Conservation (phyloP, 2,888 invertebrate species). For the Hoplodrina ambigua region DNA sequence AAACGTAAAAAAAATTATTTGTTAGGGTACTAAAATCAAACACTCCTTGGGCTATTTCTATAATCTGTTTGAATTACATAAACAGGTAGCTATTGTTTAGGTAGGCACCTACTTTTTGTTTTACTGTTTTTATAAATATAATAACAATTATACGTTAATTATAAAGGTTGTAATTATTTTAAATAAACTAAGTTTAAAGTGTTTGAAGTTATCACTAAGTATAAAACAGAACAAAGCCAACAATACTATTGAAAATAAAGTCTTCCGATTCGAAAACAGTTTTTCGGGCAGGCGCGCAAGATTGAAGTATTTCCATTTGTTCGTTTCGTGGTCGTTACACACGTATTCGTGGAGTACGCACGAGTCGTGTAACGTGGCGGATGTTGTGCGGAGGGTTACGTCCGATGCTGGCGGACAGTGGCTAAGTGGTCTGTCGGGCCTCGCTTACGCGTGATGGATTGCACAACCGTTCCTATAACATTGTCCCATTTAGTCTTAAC, state of each 20-base stretch:
- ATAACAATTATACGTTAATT: neutral
- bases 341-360: conserved; percentile 51
- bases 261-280: conserved; percentile 16
- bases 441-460: conserved; percentile 84
- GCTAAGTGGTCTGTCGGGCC: conserved; percentile 86
- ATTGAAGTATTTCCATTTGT: conserved; percentile 71
- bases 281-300: conserved; percentile 43
- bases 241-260: conserved; percentile 22
- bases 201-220: conserved; percentile 5
- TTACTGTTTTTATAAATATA: conserved; percentile 7
- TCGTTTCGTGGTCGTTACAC: conserved; percentile 67
- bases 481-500: conserved; percentile 76
- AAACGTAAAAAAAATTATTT: conserved; percentile 28
- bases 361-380: conserved; percentile 63
- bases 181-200: neutral
- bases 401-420: conserved; percentile 79
- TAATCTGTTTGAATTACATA: conserved; percentile 35
- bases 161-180: neutral
- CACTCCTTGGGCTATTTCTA: conserved; percentile 11
- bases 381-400: conserved; percentile 74
- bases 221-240: neutral
- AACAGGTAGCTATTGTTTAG: conserved; percentile 6
- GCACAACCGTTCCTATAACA: conserved; percentile 75
- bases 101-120: neutral
- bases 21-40: conserved; percentile 22